Percentiles rank a stretch among this genome's conserved stretches.
Conservation (phyloP, 2,888 invertebrate genomes). For the Drosophila gaucha region DNA sequence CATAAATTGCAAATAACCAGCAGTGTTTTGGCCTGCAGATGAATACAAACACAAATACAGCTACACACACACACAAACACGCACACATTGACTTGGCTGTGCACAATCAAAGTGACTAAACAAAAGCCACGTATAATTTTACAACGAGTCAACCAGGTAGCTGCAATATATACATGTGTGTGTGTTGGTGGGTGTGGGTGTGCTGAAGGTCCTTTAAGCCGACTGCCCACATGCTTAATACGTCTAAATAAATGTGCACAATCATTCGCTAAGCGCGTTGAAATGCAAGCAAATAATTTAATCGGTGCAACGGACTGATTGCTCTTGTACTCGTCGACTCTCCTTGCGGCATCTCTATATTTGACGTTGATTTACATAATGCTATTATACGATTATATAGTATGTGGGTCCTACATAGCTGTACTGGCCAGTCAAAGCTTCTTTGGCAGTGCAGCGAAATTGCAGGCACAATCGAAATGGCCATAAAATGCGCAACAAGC, state of each 20-base stretch:
- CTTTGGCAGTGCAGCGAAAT: slow-evolving; percentile 29
- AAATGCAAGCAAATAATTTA: slow-evolving; percentile 44
- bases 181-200: slow-evolving; percentile 2
- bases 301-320: not conserved
- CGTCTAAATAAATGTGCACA: slow-evolving; percentile 6
- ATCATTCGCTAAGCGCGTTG: slow-evolving; percentile 24
- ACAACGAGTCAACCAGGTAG: slow-evolving; percentile 8
- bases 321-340: not conserved
- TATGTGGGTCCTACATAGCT: slow-evolving; percentile 1
- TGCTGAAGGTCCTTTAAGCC: slow-evolving; percentile 6
- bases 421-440: slow-evolving; percentile 12
- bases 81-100: not conserved
- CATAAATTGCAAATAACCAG: slow-evolving; percentile 48
- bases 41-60: slow-evolving; percentile 9
- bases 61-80: not conserved
- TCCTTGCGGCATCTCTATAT: not conserved
- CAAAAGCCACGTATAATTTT: slow-evolving; percentile 47
- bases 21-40: slow-evolving; percentile 13
- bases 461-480: slow-evolving; percentile 36
- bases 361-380: slow-evolving; percentile 44
- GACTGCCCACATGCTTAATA: not conserved
- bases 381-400: no score
- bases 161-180: slow-evolving; percentile 7
- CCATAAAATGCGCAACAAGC: slow-evolving; percentile 60
- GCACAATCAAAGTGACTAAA: slow-evolving; percentile 31